Base-by-base conservation (phyloP, 2,113 vertebrate species). In the Telmatochromis sp. region DNA sequence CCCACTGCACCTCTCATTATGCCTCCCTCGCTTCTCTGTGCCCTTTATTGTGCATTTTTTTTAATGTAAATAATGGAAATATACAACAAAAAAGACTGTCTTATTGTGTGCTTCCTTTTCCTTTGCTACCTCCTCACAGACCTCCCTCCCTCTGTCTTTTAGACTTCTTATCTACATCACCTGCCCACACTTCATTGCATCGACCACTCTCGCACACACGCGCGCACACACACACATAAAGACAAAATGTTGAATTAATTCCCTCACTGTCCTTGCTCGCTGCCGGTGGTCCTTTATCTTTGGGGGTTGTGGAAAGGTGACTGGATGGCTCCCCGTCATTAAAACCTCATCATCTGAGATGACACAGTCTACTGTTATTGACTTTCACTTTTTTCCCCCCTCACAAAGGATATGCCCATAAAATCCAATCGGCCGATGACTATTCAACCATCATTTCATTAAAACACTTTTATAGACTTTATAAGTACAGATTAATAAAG, bases 311-410 rank as follows among this genome's bases (percentile, higher is more conserved):
- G 73, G 73, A 91, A 92, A 93, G 88, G 94, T 94, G 94, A 93
- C 92, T 92, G 86, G 86, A 87, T 82, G 53, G 75, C 91, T 91
- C 89, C 87, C 91, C 37, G 17, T 95, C 93, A 95, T 96, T 94
- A 93, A 94, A 96, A 95, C 83, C 93, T 92, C 93, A 94, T 95
- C 92, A 91, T 93, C 85, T 91, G 57, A 89, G 89, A 92, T 93
- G 92, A 96, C 92, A 89, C 89, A 73, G 63, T 90, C 92, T 88
- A 53, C 84, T 49, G 49, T 91, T 93, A 93, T 94, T 91, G 92
- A 93, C 91, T 94, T 87, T 92, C 86, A 58, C 78, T 60, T 82
- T 88, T 91, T 86, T 5, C 51, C 80, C 35, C 35, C 35, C 21
- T n/a, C 14, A 58, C 90, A 84, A 87, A 82, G 45, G 40, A 85